phyloP scores from a whole-genome alignment of 1,140 invertebrate species.

The Caenorhabditis briggsae region DNA sequence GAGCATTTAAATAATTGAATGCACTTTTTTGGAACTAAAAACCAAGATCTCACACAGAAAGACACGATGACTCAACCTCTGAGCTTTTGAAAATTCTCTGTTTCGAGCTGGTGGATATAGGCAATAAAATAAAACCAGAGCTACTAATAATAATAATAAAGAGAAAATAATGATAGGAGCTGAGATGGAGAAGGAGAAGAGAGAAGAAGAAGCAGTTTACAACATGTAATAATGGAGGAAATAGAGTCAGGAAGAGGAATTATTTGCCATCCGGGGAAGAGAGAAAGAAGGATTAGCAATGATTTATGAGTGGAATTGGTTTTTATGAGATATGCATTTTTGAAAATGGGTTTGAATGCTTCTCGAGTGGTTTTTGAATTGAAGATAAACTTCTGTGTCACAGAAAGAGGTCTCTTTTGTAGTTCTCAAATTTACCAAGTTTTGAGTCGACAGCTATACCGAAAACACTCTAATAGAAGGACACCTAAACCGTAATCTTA shows the following conservation, averaged over 20 bases:
- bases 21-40: background rate
- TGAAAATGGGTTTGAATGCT: too few species aligned
- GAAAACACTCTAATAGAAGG: too few species aligned
- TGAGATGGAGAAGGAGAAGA: slow-evolving; percentile 29
- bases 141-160: background rate
- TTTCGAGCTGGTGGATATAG: background rate
- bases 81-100: background rate
- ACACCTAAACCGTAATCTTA: too few species aligned
- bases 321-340: slow-evolving; percentile 63
- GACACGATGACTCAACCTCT: background rate
- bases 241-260: slow-evolving; percentile 43
- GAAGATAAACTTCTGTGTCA: too few species aligned
- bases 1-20: background rate
- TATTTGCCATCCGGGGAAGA: slow-evolving; percentile 60
- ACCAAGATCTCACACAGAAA: background rate
- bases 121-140: slow-evolving; percentile 1
- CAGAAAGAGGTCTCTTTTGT: too few species aligned
- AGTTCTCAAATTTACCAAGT: too few species aligned
- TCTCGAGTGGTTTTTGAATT: too few species aligned
- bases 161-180: background rate
- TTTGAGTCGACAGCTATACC: too few species aligned
- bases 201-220: slow-evolving; percentile 10
- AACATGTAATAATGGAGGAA: slow-evolving; percentile 41
- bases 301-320: slow-evolving; percentile 25
- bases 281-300: slow-evolving; percentile 24